Conservation (phyloP, 2,888 invertebrate genomes). For the Selenia dentaria region DNA sequence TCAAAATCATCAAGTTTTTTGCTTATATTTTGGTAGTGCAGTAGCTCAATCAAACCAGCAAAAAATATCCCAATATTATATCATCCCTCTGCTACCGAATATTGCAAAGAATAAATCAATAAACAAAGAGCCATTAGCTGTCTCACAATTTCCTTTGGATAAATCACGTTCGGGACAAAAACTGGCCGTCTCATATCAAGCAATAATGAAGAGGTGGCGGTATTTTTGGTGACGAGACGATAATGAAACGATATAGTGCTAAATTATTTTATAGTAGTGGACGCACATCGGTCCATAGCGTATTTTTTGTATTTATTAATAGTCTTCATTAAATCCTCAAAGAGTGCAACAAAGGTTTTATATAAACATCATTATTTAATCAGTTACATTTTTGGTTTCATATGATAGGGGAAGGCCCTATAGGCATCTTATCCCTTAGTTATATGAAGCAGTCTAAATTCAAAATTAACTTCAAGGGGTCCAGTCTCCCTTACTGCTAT, state of each 20-base stretch:
- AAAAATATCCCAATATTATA: constrained; percentile 62
- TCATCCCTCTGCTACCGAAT: constrained; percentile 78
- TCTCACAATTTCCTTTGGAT: constrained; percentile 82
- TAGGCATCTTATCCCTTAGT: no score
- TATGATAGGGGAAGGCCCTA: no score
- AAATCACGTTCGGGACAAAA: constrained; percentile 73
- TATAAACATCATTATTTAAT: no score
- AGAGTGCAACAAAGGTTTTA: no score
- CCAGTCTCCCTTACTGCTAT: no score
- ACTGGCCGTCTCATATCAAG: constrained; percentile 56
- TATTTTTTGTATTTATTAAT: no score
- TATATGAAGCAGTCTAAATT: no score
- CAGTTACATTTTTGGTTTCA: no score
- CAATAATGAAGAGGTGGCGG: constrained; percentile 61
- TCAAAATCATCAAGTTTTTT: constrained; percentile 39
- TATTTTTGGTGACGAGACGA: constrained; percentile 46
- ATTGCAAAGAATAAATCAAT: constrained; percentile 81
- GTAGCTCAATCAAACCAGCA: constrained; percentile 65
- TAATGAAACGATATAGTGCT: constrained; percentile 40
- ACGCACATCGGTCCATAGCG: no score
- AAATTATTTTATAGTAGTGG: no score
- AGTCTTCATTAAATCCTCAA: no score
- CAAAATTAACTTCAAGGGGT: no score
- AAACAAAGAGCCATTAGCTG: constrained; percentile 82
- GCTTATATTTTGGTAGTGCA: constrained; percentile 47